These are phyloP conservation scores for Drosophila cognata DNA, from an alignment of 2,888 invertebrate genomes.

Conservation along the genomic window DNA sequence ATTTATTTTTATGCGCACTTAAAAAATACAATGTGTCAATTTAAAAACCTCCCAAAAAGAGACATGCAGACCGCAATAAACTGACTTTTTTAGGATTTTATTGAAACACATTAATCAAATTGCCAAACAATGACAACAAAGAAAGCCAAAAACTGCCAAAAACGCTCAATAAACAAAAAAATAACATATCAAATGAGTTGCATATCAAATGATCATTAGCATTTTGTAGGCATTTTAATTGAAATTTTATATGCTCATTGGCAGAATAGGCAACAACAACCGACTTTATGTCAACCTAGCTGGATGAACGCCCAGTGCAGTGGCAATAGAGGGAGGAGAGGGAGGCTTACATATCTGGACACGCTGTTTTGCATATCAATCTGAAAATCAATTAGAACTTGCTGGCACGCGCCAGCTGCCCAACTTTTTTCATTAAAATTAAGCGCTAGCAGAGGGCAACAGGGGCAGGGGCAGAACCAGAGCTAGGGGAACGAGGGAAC, in stretches of 20 bases:
- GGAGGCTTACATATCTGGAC: constrained; percentile 38
- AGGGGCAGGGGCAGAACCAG: background rate
- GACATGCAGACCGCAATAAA: background rate
- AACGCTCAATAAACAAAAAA: background rate
- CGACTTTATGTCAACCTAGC: constrained; percentile 62
- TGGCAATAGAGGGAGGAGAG: background rate
- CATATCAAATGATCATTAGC: constrained; percentile 69
- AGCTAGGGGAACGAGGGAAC: too few species aligned
- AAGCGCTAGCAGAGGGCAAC: constrained; percentile 45
- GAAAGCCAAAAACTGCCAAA: background rate
- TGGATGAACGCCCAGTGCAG: constrained; percentile 19
- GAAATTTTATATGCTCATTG: constrained; percentile 68
- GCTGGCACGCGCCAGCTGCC: constrained; percentile 63
- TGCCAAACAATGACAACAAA: constrained; percentile 13
- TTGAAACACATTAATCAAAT: constrained; percentile 23
- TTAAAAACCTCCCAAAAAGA: background rate
- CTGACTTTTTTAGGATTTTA: background rate
- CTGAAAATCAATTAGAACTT: constrained; percentile 81
- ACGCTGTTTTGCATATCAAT: constrained; percentile 79
- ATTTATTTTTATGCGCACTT: background rate
- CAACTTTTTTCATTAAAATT: constrained; percentile 73
- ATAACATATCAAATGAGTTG: constrained; percentile 67
- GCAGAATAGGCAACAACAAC: background rate
- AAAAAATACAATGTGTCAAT: background rate
- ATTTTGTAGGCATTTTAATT: constrained; percentile 71